Conservation (phyloP, 2,797 vertebrate species). For the Anguilla marmorata region DNA sequence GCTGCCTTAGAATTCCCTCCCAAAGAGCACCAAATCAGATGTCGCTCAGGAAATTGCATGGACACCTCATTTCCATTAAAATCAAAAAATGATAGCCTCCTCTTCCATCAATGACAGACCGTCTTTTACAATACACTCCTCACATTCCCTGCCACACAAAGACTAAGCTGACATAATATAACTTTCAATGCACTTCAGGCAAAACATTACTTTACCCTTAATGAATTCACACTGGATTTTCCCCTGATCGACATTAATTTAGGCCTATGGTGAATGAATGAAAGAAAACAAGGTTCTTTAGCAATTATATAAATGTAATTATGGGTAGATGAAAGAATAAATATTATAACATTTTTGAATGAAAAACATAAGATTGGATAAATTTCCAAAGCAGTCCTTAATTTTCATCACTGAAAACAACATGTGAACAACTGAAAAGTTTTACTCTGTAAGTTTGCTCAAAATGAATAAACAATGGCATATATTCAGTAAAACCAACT, state of each 20-base stretch:
- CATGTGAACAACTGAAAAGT: background rate
- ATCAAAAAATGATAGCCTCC: conserved; percentile 28
- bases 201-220: background rate
- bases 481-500: background rate
- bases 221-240: background rate
- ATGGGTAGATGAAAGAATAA: background rate
- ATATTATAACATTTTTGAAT: background rate
- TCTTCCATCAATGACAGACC: conserved; percentile 30
- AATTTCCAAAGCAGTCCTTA: background rate
- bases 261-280: background rate
- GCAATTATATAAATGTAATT: background rate
- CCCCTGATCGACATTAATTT: background rate
- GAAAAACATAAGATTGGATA: background rate
- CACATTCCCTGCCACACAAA: conserved; percentile 29
- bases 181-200: conserved; percentile 26
- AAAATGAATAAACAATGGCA: background rate
- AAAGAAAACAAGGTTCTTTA: too few species aligned
- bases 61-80: conserved; percentile 30
- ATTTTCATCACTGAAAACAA: background rate
- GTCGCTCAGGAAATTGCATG: conserved; percentile 33
- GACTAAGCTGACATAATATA: conserved; percentile 15
- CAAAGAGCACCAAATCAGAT: conserved; percentile 27
- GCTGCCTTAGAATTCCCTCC: conserved; percentile 21
- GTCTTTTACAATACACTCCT: conserved; percentile 19
- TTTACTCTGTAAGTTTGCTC: background rate